These are phyloP conservation scores for Ceryle rudis DNA, from an alignment of 2,797 vertebrate genomes.

Conservation along the genomic window DNA sequence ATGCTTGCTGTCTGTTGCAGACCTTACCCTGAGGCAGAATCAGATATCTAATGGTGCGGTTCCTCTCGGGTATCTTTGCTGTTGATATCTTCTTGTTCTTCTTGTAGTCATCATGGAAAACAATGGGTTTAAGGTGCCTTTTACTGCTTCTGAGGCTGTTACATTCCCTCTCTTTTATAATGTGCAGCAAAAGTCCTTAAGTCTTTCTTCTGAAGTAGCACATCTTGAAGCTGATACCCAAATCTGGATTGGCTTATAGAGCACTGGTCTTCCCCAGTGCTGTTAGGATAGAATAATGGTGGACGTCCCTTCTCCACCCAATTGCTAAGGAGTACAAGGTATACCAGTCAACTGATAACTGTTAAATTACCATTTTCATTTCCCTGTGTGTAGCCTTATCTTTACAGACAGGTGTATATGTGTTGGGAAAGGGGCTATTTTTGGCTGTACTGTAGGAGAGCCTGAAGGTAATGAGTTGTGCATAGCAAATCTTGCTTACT, in stretches of 20 bases:
- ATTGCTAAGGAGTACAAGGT: background rate
- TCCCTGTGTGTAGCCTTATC: slow-evolving; percentile 14
- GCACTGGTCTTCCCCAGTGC: background rate
- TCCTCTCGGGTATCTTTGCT: background rate
- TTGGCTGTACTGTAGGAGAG: slow-evolving; percentile 24
- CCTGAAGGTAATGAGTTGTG: slow-evolving; percentile 59
- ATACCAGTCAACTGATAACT: background rate
- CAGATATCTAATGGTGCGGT: background rate
- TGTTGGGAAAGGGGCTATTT: slow-evolving; percentile 29
- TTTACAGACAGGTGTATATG: slow-evolving; percentile 47
- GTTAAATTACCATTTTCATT: slow-evolving; percentile 32
- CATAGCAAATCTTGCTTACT: slow-evolving; percentile 55
- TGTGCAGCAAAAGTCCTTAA: background rate
- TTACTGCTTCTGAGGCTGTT: background rate
- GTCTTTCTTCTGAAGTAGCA: background rate
- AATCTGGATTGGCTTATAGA: background rate
- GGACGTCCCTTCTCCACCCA: background rate
- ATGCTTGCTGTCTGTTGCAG: background rate
- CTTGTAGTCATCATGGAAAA: background rate
- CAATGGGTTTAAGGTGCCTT: background rate
- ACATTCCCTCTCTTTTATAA: fast-evolving
- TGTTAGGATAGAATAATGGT: background rate
- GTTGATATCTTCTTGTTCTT: background rate
- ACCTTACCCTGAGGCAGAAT: background rate
- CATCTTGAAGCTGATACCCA: background rate